These are phyloP conservation scores for Camponotus pennsylvanicus DNA, from an alignment of 1,140 invertebrate genomes.

Conservation along the genomic window DNA sequence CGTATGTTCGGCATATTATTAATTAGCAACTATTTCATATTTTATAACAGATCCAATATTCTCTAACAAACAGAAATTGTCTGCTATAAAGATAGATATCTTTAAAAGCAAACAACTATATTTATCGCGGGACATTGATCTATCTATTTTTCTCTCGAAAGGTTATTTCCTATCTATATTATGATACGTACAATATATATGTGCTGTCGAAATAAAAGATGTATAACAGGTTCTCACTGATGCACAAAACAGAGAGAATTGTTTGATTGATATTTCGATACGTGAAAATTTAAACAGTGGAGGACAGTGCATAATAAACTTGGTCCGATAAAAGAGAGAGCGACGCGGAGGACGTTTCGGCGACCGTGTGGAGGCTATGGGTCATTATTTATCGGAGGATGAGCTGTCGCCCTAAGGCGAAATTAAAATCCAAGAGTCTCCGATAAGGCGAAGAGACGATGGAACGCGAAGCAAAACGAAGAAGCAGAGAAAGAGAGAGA, in stretches of 20 bases:
- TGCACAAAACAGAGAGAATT: slow-evolving; percentile 10
- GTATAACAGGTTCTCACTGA: background rate
- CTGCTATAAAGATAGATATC: background rate
- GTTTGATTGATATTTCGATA: slow-evolving; percentile 38
- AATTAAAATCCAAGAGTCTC: slow-evolving; percentile 55
- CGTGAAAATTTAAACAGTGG: slow-evolving; percentile 35
- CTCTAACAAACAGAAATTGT: slow-evolving; percentile 1
- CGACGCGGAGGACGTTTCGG: slow-evolving; percentile 17
- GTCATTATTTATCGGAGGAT: slow-evolving; percentile 59
- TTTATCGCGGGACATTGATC: background rate
- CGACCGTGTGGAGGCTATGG: slow-evolving; percentile 41
- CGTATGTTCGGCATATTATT: background rate
- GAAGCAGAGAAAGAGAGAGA: background rate
- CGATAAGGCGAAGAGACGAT: slow-evolving; percentile 47
- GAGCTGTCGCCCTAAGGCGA: slow-evolving; percentile 56
- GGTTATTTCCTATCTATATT: slow-evolving; percentile 9
- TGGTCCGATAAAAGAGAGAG: slow-evolving; percentile 24
- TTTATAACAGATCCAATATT: background rate
- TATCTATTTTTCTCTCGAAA: background rate
- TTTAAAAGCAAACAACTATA: background rate
- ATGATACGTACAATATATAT: background rate
- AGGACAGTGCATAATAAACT: slow-evolving; percentile 22
- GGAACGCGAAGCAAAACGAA: slow-evolving; percentile 15
- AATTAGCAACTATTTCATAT: background rate
- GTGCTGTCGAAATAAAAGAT: slow-evolving; percentile 22